Percentiles rank a stretch among this genome's conserved stretches.
Evolutionary conservation across 2,888 invertebrate genomes (phyloP).

Genomic region (Eretmocerus hayati): DNA sequence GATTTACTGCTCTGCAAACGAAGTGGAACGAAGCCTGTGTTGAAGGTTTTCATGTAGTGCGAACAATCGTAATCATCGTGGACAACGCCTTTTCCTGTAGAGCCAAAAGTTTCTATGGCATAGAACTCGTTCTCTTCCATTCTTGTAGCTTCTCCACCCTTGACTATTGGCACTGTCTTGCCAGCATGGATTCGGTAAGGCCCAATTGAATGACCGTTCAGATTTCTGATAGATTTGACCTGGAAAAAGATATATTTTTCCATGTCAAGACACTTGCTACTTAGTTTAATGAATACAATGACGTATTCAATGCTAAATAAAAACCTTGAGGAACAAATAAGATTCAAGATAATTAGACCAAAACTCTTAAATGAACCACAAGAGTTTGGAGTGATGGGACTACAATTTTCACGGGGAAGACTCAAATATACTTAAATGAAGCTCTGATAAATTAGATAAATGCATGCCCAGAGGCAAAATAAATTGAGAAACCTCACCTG

Average conservation of each 20-base stretch:
- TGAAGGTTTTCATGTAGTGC: conserved; percentile 99
- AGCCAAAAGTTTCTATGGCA: conserved; percentile 99
- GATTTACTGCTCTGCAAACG: conserved; percentile 89
- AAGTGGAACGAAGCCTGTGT: conserved; percentile 84
- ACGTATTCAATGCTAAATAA: too few relatives aligned
- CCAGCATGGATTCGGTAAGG: conserved; percentile 97
- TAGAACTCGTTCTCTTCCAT: conserved; percentile 99
- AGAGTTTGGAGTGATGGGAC: too few relatives aligned
- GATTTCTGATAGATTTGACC: conserved; percentile 94
- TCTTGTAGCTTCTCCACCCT: conserved; percentile 92
- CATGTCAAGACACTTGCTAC: too few relatives aligned
- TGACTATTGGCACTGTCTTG: conserved; percentile 98
- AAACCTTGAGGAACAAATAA: background rate
- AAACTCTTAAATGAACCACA: too few relatives aligned
- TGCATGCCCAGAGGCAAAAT: too few relatives aligned
- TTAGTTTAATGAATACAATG: too few relatives aligned
- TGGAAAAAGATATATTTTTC: too few relatives aligned
- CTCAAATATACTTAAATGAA: too few relatives aligned
- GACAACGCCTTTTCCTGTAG: conserved; percentile 88
- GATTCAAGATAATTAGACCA: background rate
- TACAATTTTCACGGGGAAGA: too few relatives aligned
- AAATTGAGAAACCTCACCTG: conserved; percentile 51
- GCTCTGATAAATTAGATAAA: too few relatives aligned
- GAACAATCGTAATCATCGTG: conserved; percentile 99
- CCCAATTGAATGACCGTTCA: conserved; percentile 98